Evolutionary conservation across 2,888 invertebrate species (phyloP), one percentile per base, ranked within the genome.

Genomic region (Chironomus tentans): DNA sequence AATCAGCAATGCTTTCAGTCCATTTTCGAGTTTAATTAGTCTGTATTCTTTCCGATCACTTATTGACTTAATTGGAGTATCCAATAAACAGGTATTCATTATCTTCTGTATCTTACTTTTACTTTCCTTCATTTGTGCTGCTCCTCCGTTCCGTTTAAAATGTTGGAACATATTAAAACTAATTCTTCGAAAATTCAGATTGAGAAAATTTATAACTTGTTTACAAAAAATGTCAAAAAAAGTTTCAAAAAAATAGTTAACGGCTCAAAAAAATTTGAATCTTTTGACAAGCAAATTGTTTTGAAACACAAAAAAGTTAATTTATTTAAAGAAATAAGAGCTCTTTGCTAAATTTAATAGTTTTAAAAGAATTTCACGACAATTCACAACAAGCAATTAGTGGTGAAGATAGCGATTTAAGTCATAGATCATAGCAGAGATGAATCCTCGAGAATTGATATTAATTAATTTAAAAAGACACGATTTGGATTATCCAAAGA

Each of bases 41-140:
- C 90, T 90, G 79, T 75, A 84, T 80, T 89, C 84, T 81, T 93
- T 94, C 81, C 90, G 90, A 83, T 94, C 94, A 78, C 89, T 89
- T 76, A 87, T 87, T 71, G 93, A 92, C 84, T 92, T 92, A 48
- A 88, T 86, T 10, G 93, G 93, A 78, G 85, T 83, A 68, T 85
- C 80, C 77, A 88, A 82, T 80, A 84, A 81, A 4, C 21, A 18
- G 1, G 56, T 65, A 65, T 24, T 24, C 24, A 24, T 24, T 62
- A 22, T 22, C n/a, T 22, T 65, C 10, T 24, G 65, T 24, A 65
- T 22, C n/a, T 65, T 65, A 24, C 21, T 24, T 4, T 24, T 18
- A 12, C 3, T 4, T 1, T 22, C 22, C 4, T 24, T 21, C 21
- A 24, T 24, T 65, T 4, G 22, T 22, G 65, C 3, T 3, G 22